phyloP scores from a whole-genome alignment of 1,140 invertebrate species.

The Aphelinus atriplicis region DNA sequence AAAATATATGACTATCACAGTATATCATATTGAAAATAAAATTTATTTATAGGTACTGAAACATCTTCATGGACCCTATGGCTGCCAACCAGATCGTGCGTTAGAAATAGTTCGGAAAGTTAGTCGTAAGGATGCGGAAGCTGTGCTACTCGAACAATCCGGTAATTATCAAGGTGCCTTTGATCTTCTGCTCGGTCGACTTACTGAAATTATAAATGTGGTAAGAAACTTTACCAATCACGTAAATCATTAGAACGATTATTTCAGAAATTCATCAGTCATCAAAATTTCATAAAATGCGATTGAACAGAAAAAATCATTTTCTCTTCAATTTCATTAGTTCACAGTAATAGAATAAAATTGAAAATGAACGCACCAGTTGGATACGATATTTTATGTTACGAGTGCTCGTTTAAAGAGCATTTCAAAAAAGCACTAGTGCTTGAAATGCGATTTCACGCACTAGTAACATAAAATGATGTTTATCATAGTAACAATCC shows the following conservation, averaged over 20 bases:
- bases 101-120: slow-evolving; percentile 56
- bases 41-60: slow-evolving; percentile 49
- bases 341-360: too few relatives aligned
- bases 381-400: too few relatives aligned
- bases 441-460: too few relatives aligned
- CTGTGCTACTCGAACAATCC: slow-evolving; percentile 61
- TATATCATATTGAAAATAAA: neutral
- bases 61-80: slow-evolving; percentile 57
- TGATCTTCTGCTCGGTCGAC: slow-evolving; percentile 55
- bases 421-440: too few relatives aligned
- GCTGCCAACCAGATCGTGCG: slow-evolving; percentile 59
- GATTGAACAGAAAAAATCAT: too few relatives aligned
- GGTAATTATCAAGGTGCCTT: slow-evolving; percentile 63
- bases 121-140: slow-evolving; percentile 58
- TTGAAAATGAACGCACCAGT: too few relatives aligned
- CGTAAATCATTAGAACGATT: neutral
- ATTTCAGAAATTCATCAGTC: too few relatives aligned
- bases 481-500: too few relatives aligned
- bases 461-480: too few relatives aligned
- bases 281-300: too few relatives aligned
- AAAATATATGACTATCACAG: neutral
- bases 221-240: slow-evolving; percentile 38
- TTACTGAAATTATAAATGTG: slow-evolving; percentile 52
- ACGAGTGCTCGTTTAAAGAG: too few relatives aligned
- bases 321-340: too few relatives aligned